phyloP scores from a whole-genome alignment of 2,888 invertebrate genomes.

The Spatulosminthurus flaviceps region DNA sequence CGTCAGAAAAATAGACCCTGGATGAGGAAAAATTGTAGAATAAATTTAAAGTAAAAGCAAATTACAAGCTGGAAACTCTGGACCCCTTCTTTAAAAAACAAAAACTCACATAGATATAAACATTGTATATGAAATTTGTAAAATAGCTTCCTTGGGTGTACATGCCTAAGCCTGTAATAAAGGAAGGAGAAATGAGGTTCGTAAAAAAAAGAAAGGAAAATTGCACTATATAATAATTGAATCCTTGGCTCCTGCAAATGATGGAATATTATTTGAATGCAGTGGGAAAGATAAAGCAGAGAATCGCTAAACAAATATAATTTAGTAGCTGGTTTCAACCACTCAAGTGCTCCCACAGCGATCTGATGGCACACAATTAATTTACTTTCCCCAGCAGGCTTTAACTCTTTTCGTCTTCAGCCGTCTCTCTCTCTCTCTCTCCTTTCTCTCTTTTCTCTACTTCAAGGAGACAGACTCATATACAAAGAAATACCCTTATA shows the following conservation, averaged over 20 bases:
- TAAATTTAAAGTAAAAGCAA: neutral
- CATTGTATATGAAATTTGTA: too few relatives aligned
- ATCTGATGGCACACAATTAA: conserved; percentile 34
- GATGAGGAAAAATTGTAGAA: neutral
- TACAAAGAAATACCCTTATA: too few relatives aligned
- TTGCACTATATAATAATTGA: conserved; percentile 25
- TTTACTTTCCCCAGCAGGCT: conserved; percentile 30
- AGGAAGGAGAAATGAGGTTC: neutral
- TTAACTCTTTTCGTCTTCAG: conserved; percentile 9
- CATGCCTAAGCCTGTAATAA: neutral
- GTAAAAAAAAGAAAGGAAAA: conserved; percentile 26
- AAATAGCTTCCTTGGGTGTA: too few relatives aligned
- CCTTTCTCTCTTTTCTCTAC: neutral
- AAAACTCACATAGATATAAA: too few relatives aligned
- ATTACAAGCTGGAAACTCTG: neutral
- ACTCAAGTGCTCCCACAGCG: conserved; percentile 31
- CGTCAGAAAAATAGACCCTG: neutral
- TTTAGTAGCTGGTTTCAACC: conserved; percentile 24
- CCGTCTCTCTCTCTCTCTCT: conserved; percentile 12
- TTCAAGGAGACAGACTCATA: too few relatives aligned
- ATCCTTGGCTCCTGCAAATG: conserved; percentile 16
- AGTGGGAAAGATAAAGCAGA: conserved; percentile 11
- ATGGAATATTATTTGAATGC: conserved; percentile 32
- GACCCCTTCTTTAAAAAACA: too few relatives aligned
- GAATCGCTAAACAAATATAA: conserved; percentile 33